Conservation (phyloP, 2,113 vertebrate genomes). For the Caranx ignobilis region DNA sequence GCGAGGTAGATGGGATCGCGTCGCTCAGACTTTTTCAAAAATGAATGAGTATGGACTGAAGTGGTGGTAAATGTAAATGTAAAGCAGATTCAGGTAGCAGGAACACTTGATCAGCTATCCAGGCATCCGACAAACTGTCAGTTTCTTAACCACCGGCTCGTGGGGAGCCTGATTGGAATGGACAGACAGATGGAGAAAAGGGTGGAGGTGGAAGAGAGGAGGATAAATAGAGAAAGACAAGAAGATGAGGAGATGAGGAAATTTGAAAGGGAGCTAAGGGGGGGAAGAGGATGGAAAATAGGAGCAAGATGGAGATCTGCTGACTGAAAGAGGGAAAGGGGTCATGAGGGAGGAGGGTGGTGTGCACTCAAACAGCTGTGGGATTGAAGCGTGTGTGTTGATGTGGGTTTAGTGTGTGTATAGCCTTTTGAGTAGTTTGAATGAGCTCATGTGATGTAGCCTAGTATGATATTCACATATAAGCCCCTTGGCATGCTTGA, state of each 20-base stretch:
- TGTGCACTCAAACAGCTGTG: slow-evolving; percentile 34
- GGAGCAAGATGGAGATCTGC: slow-evolving; percentile 37
- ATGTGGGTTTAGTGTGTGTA: slow-evolving; percentile 29
- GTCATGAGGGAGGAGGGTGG: background rate
- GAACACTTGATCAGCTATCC: slow-evolving; percentile 40
- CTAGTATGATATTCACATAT: slow-evolving; percentile 40
- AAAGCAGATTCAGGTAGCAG: slow-evolving; percentile 52
- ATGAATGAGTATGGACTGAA: slow-evolving; percentile 17
- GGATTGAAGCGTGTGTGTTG: slow-evolving; percentile 9
- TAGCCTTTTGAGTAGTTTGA: slow-evolving; percentile 28
- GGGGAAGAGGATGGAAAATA: slow-evolving; percentile 28
- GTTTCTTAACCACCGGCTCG: slow-evolving; percentile 36
- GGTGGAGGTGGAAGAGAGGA: slow-evolving; percentile 2
- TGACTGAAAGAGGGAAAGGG: slow-evolving; percentile 16
- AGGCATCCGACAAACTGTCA: slow-evolving; percentile 52
- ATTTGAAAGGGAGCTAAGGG: slow-evolving; percentile 13
- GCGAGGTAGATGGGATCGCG: slow-evolving; percentile 37
- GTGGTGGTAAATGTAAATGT: slow-evolving; percentile 63
- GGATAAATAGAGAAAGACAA: slow-evolving; percentile 48
- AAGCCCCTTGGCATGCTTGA: slow-evolving; percentile 47
- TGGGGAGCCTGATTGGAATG: slow-evolving; percentile 49
- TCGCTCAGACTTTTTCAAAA: slow-evolving; percentile 37
- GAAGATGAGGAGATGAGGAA: slow-evolving; percentile 45
- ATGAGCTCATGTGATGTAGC: slow-evolving; percentile 56
- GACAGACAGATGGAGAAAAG: slow-evolving; percentile 52